Percentiles rank a stretch among this genome's conserved stretches.
These are phyloP conservation scores for Drosophila emarginata DNA, from an alignment of 2,888 invertebrate species.

Conservation along the genomic window DNA sequence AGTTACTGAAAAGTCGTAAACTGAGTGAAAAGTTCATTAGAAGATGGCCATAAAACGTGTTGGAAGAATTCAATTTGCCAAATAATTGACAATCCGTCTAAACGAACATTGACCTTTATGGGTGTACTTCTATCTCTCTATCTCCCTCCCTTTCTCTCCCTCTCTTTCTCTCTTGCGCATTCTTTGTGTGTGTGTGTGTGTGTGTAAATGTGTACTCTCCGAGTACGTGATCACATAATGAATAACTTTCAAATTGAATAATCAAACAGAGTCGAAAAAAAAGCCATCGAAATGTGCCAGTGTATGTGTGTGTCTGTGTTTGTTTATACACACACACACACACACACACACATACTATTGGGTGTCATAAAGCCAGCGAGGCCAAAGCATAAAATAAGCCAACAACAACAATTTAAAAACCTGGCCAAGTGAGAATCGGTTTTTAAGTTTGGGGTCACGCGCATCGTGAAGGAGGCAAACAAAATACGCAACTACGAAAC, in stretches of 20 bases:
- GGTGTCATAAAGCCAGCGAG: conserved; percentile 74
- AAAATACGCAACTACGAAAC: conserved; percentile 33
- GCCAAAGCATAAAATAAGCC: conserved; percentile 45
- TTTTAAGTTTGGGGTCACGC: conserved; percentile 60
- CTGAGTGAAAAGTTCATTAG: conserved; percentile 72
- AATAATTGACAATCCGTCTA: conserved; percentile 44
- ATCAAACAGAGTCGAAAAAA: conserved; percentile 62
- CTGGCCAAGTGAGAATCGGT: conserved; percentile 61
- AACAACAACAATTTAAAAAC: conserved; percentile 33
- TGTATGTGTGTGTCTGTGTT: background rate
- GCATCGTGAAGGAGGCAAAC: conserved; percentile 55
- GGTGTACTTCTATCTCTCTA: background rate
- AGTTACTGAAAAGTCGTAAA: conserved; percentile 40
- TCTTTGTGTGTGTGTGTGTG: conserved; percentile 34
- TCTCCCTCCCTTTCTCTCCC: background rate
- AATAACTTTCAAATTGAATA: conserved; percentile 79
- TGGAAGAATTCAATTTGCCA: conserved; percentile 72
- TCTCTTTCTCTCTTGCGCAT: background rate
- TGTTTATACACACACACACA: background rate
- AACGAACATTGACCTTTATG: conserved; percentile 68
- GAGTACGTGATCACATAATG: conserved; percentile 77
- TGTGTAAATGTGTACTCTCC: conserved; percentile 10
- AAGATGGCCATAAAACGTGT: conserved; percentile 69
- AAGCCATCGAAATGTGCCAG: conserved; percentile 30
- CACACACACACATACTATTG: conserved; percentile 8